These are phyloP conservation scores for Acromyrmex heyeri DNA, from an alignment of 1,140 invertebrate species.

Conservation along the genomic window DNA sequence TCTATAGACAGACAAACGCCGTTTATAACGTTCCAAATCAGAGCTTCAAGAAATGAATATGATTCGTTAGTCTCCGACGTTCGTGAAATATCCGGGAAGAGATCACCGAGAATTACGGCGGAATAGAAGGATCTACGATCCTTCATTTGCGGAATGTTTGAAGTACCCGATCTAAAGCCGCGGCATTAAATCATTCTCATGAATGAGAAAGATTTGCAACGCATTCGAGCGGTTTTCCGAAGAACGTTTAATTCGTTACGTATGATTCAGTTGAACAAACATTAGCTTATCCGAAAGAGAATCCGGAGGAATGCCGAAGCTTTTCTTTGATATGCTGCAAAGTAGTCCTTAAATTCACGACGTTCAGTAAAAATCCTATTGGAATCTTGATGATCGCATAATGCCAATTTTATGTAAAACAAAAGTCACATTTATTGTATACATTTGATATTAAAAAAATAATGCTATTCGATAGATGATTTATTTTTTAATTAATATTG, in stretches of 20 bases:
- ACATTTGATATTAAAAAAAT: constrained; percentile 18
- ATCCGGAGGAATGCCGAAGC: constrained; percentile 30
- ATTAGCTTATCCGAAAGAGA: constrained; percentile 46
- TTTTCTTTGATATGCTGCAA: constrained; percentile 48
- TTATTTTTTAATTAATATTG: not conserved
- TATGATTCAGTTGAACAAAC: constrained; percentile 58
- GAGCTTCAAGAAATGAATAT: constrained; percentile 13
- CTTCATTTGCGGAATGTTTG: constrained; percentile 46
- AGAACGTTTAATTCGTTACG: constrained; percentile 56
- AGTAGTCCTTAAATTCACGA: constrained; percentile 42
- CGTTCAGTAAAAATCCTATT: not conserved
- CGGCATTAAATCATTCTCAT: constrained; percentile 46
- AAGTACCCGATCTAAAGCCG: constrained; percentile 41
- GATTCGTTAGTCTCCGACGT: constrained; percentile 31
- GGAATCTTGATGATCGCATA: not conserved
- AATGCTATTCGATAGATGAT: not conserved
- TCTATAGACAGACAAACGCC: not conserved
- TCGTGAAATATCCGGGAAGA: constrained; percentile 35
- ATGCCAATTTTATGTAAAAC: constrained; percentile 39
- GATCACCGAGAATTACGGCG: constrained; percentile 40
- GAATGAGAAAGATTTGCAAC: constrained; percentile 22
- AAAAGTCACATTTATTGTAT: not conserved
- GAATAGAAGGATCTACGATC: constrained; percentile 48
- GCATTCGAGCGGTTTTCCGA: constrained; percentile 27
- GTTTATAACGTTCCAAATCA: not conserved